phyloP scores from a whole-genome alignment of 2,113 vertebrate genomes.

The Proteles cristata region DNA sequence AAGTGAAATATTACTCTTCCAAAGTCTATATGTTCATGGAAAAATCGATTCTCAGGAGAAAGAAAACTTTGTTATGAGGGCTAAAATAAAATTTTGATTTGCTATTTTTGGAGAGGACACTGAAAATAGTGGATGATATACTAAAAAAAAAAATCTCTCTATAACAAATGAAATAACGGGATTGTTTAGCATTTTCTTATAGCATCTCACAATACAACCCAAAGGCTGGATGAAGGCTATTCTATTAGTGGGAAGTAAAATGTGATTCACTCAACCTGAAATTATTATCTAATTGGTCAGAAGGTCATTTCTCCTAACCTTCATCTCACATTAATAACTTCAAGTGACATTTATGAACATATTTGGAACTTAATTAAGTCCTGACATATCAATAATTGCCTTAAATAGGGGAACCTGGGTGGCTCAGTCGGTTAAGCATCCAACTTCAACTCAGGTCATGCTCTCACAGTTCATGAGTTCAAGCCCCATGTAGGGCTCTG shows the following conservation, averaged over 20 bases:
- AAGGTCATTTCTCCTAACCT: not conserved
- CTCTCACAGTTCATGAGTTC: no score
- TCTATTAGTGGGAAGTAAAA: not conserved
- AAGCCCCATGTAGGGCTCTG: no score
- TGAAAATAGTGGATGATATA: not conserved
- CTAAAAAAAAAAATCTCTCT: not conserved
- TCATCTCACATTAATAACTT: not conserved
- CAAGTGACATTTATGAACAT: not conserved
- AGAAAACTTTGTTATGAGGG: not conserved
- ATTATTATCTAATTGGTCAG: not conserved
- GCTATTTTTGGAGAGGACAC: not conserved
- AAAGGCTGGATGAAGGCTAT: not conserved
- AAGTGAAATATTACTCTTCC: slow-evolving; percentile 26
- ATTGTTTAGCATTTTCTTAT: not conserved
- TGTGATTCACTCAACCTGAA: not conserved
- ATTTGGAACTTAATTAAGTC: not conserved
- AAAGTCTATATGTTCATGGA: not conserved
- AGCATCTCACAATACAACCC: not conserved
- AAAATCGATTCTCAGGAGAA: not conserved
- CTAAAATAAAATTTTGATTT: slow-evolving; percentile 36
- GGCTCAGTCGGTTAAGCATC: no score
- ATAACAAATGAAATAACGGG: not conserved
- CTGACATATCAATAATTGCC: not conserved
- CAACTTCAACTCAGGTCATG: no score
- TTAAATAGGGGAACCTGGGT: not conserved